Evolutionary conservation across 2,113 vertebrate species (phyloP).

Genomic region (Dipodomys stephensi): DNA sequence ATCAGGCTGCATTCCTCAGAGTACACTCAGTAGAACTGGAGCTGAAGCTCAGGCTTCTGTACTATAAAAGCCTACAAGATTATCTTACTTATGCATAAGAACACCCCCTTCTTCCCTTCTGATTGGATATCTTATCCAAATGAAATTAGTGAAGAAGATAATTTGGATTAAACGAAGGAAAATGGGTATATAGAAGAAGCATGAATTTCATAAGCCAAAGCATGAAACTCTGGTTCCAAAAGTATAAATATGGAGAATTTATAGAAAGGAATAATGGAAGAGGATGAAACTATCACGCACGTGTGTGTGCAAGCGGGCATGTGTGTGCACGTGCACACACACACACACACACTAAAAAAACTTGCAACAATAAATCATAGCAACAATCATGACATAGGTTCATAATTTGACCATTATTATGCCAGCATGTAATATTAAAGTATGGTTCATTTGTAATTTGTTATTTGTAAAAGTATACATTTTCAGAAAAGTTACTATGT

Average conservation of each 20-base stretch:
- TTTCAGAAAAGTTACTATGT: slow-evolving; percentile 50
- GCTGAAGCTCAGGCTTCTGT: neutral
- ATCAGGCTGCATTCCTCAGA: neutral
- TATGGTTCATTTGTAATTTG: neutral
- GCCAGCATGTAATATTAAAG: slow-evolving; percentile 33
- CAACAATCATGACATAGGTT: neutral
- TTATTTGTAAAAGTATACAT: slow-evolving; percentile 18
- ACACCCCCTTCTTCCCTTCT: neutral
- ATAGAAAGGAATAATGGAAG: neutral
- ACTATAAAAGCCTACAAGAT: neutral
- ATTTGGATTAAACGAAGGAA: slow-evolving; percentile 43
- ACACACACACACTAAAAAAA: neutral
- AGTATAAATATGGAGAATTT: slow-evolving; percentile 2
- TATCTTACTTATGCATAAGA: neutral
- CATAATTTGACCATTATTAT: slow-evolving; percentile 8
- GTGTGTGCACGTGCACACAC: neutral
- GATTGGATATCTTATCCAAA: slow-evolving; percentile 24
- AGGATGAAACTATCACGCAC: neutral
- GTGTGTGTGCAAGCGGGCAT: neutral
- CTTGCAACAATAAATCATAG: neutral
- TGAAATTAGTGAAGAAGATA: slow-evolving; percentile 46
- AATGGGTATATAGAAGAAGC: neutral
- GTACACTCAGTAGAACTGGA: neutral
- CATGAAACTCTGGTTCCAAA: slow-evolving; percentile 28
- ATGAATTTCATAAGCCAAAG: slow-evolving; percentile 32